Conservation (phyloP, 2,888 invertebrate genomes). For the Tachina grossa region DNA sequence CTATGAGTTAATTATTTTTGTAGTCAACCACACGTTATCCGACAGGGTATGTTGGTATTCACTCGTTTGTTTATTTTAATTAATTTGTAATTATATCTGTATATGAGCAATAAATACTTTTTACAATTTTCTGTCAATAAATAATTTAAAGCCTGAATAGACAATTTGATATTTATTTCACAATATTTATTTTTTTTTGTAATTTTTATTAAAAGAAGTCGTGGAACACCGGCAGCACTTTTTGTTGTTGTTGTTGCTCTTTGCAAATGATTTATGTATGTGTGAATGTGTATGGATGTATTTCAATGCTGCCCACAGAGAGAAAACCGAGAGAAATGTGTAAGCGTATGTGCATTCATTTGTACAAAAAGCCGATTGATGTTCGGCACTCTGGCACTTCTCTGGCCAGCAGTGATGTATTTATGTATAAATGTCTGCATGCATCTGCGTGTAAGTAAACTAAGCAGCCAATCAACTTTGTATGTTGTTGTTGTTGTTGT, state of each 20-base stretch:
- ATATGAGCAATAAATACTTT: constrained; percentile 10
- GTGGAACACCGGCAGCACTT: constrained; percentile 60
- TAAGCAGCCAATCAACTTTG: constrained; percentile 58
- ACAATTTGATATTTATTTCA: constrained; percentile 25
- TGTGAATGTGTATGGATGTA: background rate
- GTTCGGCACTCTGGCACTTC: no score
- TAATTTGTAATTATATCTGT: constrained; percentile 1
- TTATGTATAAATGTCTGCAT: background rate
- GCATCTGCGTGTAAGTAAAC: constrained; percentile 31
- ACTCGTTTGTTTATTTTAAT: background rate
- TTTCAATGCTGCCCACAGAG: no score
- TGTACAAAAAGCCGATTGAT: no score
- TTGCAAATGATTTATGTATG: background rate
- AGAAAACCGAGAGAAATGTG: no score
- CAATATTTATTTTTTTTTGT: background rate
- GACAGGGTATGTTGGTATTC: no score
- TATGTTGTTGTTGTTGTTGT: constrained; percentile 6
- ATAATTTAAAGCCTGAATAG: constrained; percentile 60
- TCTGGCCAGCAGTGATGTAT: no score
- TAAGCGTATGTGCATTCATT: no score
- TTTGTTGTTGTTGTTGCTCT: background rate
- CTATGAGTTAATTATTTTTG: no score
- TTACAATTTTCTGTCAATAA: constrained; percentile 51
- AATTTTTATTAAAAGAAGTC: constrained; percentile 6
- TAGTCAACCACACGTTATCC: no score